Evolutionary conservation across 2,888 invertebrate genomes (phyloP).

Genomic region (Troides aeacus): DNA sequence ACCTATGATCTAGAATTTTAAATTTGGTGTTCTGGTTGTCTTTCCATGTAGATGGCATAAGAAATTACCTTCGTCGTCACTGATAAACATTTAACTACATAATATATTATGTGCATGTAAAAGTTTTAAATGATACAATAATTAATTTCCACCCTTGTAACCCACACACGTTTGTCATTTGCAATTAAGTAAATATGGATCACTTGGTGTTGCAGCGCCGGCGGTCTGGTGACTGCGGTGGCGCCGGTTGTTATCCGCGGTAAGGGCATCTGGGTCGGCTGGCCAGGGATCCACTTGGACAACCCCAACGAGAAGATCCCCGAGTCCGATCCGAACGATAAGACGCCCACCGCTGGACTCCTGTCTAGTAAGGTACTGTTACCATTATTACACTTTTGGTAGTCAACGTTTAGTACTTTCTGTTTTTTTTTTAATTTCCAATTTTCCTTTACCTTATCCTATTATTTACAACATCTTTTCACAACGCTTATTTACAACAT

Average conservation of each 20-base stretch:
- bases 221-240: constrained; percentile 93
- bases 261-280: constrained; percentile 93
- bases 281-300: constrained; percentile 92
- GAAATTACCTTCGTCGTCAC: too few species aligned
- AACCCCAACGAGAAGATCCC: constrained; percentile 89
- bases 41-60: too few species aligned
- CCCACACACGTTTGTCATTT: background rate
- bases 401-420: too few species aligned
- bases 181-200: background rate
- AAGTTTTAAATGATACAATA: too few species aligned
- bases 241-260: constrained; percentile 93
- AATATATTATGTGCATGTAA: background rate
- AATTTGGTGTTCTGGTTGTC: too few species aligned
- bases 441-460: too few species aligned
- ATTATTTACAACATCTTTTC: too few species aligned
- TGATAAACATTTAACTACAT: background rate
- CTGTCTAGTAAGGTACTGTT: constrained; percentile 86
- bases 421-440: too few species aligned
- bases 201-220: constrained; percentile 82
- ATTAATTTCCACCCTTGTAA: background rate
- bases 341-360: constrained; percentile 92
- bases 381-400: background rate
- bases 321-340: constrained; percentile 91
- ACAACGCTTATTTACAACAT: too few species aligned
- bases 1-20: too few species aligned